Conservation (phyloP, 2,888 invertebrate species). For the Megamerina dolium region DNA sequence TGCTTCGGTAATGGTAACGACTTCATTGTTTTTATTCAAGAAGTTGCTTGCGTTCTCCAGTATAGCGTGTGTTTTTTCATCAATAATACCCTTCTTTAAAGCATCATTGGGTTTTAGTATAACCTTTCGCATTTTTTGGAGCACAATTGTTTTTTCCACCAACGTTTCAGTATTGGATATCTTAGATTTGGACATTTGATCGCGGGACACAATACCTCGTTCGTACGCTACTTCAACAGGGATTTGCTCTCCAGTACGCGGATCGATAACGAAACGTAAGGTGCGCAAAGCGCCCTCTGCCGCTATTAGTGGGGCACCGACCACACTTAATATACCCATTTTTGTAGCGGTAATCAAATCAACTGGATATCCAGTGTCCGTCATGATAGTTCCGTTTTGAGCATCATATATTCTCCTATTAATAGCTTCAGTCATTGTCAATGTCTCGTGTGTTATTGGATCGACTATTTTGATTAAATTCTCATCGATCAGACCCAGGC, state of each 20-base stretch:
- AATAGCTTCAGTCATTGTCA: conserved; percentile 71
- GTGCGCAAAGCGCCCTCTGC: conserved; percentile 64
- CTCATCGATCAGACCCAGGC: conserved; percentile 65
- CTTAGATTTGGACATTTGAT: conserved; percentile 37
- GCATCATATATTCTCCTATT: conserved; percentile 68
- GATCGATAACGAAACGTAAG: conserved; percentile 67
- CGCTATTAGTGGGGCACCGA: conserved; percentile 69
- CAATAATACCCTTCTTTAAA: conserved; percentile 69
- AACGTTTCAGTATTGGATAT: conserved; percentile 51
- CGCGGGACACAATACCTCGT: conserved; percentile 59
- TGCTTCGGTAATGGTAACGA: conserved; percentile 69
- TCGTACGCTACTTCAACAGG: conserved; percentile 76
- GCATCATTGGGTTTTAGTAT: conserved; percentile 73
- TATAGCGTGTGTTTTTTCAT: conserved; percentile 66
- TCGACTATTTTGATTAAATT: conserved; percentile 65
- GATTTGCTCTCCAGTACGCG: conserved; percentile 71
- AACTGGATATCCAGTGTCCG: conserved; percentile 61
- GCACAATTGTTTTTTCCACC: conserved; percentile 63
- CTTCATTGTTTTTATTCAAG: conserved; percentile 55
- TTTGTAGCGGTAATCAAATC: conserved; percentile 69
- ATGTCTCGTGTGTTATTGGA: conserved; percentile 60
- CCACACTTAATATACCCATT: conserved; percentile 67
- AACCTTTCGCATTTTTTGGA: conserved; percentile 74
- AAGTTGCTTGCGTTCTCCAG: conserved; percentile 59
- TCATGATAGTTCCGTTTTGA: conserved; percentile 62